These are phyloP conservation scores for Parnassius glacialis DNA, from an alignment of 2,888 invertebrate genomes.

Conservation along the genomic window DNA sequence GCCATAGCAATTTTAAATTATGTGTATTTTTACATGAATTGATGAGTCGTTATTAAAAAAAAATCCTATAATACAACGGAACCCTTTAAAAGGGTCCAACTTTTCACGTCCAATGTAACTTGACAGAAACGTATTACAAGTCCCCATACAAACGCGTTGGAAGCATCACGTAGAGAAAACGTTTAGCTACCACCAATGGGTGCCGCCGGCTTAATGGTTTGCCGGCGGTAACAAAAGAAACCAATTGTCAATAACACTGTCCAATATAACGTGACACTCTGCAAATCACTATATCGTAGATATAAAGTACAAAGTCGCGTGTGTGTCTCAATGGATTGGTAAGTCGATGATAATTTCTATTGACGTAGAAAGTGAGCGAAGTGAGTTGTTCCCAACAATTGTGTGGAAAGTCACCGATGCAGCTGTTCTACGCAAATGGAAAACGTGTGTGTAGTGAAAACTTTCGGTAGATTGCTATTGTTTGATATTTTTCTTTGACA, in stretches of 20 bases:
- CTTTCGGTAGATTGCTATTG: slow-evolving; percentile 38
- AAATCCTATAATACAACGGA: too few relatives aligned
- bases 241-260: slow-evolving; percentile 45
- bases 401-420: slow-evolving; percentile 55
- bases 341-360: slow-evolving; percentile 42
- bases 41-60: too few relatives aligned
- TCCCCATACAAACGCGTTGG: neutral
- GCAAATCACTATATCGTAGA: slow-evolving; percentile 21
- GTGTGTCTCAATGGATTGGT: slow-evolving; percentile 8
- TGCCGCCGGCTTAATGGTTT: slow-evolving; percentile 34
- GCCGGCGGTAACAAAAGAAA: slow-evolving; percentile 50
- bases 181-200: slow-evolving; percentile 32
- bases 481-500: slow-evolving; percentile 28
- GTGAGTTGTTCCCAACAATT: slow-evolving; percentile 54
- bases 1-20: neutral
- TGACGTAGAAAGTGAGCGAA: slow-evolving; percentile 56
- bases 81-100: too few relatives aligned
- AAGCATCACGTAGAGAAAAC: slow-evolving; percentile 1
- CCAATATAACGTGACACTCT: slow-evolving; percentile 30
- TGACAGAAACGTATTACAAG: too few relatives aligned
- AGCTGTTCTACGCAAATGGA: slow-evolving; percentile 41
- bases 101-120: too few relatives aligned
- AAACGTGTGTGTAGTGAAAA: slow-evolving; percentile 62
- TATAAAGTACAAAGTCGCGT: slow-evolving; percentile 30
- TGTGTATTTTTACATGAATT: neutral